Percentiles rank a stretch among this genome's conserved stretches.
These are phyloP conservation scores for Sebastes vulpes DNA, from an alignment of 2,797 vertebrate genomes.

Conservation along the genomic window DNA sequence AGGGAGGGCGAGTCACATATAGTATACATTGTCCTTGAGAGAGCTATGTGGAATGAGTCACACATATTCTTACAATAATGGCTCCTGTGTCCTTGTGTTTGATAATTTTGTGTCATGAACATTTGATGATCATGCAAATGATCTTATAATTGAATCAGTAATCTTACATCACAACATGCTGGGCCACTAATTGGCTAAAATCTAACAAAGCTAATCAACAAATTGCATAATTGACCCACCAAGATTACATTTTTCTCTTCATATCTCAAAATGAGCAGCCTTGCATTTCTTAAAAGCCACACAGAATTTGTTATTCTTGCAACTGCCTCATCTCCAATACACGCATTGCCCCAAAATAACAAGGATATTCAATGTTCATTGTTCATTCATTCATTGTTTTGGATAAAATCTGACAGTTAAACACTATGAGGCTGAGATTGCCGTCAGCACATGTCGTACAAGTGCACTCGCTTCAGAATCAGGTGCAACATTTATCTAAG, in stretches of 20 bases:
- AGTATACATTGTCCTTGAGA: slow-evolving; percentile 24
- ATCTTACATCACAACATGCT: neutral
- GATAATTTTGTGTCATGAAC: neutral
- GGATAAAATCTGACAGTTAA: neutral
- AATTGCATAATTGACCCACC: neutral
- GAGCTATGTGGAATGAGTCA: neutral
- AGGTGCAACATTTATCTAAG: slow-evolving; percentile 48
- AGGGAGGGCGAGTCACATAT: neutral
- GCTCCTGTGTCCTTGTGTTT: slow-evolving; percentile 22
- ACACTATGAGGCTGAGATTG: neutral
- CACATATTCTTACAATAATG: slow-evolving; percentile 21
- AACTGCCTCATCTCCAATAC: neutral
- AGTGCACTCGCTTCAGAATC: slow-evolving; percentile 9
- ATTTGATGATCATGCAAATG: neutral
- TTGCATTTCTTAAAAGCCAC: neutral
- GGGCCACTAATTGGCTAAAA: neutral
- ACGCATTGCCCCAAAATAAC: neutral
- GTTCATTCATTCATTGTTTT: neutral
- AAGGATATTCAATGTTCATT: neutral
- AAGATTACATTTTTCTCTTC: neutral
- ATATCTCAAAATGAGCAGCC: neutral
- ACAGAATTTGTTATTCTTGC: neutral
- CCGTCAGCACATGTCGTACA: neutral
- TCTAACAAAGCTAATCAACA: neutral
- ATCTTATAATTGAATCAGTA: neutral